Evolutionary conservation across 1,140 invertebrate genomes (phyloP).

Genomic region (Sipha flava): DNA sequence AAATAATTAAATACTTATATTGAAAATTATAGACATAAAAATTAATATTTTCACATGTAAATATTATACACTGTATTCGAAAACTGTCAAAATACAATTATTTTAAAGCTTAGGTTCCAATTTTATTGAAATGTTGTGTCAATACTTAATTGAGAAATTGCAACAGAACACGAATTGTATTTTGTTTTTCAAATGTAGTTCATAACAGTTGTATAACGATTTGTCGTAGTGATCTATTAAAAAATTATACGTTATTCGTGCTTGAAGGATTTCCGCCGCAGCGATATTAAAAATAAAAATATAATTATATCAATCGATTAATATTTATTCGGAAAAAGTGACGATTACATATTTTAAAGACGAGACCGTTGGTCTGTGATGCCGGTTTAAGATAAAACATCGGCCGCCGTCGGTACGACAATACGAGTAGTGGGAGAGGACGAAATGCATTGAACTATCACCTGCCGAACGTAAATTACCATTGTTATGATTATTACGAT

Average conservation of each 20-base stretch:
- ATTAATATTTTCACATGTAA: too few species aligned
- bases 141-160: too few species aligned
- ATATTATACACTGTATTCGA: too few species aligned
- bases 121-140: too few species aligned
- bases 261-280: not conserved
- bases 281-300: too few species aligned
- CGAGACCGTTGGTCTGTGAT: not conserved
- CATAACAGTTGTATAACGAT: not conserved
- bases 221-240: not conserved
- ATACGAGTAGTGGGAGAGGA: not conserved
- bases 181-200: not conserved
- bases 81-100: too few species aligned
- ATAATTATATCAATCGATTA: not conserved
- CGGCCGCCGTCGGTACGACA: not conserved
- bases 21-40: too few species aligned
- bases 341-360: not conserved
- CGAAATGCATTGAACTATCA: not conserved
- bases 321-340: not conserved
- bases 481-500: not conserved
- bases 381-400: conserved; percentile 12
- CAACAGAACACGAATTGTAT: too few species aligned
- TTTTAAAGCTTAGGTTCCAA: too few species aligned
- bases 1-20: too few species aligned
- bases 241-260: not conserved
- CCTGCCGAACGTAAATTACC: not conserved